Evolutionary conservation across 2,888 invertebrate genomes (phyloP), one percentile per base, ranked within the genome.

Genomic region (Chrysomela aeneicollis): DNA sequence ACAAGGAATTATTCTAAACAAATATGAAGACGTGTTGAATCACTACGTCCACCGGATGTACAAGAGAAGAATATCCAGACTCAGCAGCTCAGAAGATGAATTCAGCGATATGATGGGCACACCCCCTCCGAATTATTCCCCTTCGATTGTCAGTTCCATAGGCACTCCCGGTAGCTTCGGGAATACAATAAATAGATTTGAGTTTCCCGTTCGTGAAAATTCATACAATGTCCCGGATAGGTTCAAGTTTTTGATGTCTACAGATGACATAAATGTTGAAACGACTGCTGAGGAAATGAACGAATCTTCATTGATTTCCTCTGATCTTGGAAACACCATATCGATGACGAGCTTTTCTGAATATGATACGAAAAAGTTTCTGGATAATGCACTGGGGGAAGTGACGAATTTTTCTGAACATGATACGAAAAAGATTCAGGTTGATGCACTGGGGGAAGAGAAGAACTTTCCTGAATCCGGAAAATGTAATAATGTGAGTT

Each of bases 311-410:
- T 55, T 67, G 5, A 52, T 53, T 46, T 63, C 61, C 17, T 59
- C 63, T 0, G 60, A 50, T 10, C 22, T 49, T 51, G 55, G 58
- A 12, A 59, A 63, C 5, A 63, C 59, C 15, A 47, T 42, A 10
- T 61, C 59, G 1, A 68, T 62, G 8, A 67, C 60, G 15, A 61
- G 61, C 35, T 58, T 30, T 15, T 69, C 65, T 1, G 72, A 71
- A 5, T 73, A 67, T 37, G 70, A 72, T 37, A 65, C 72, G 4
- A 63, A 63, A 21, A 60, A 52, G 19, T 74, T 74, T 61, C 57
- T 74, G 47, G 65, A 65, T 8, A 67, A 71, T 53, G 74, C 72
- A 15, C 19, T 73, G 30, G 74, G 71, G 1, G 71, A 71, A 17
- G n/a, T 64, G 37, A 50, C 55, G 10, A 61, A 15, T 6, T 42